Conservation (phyloP, 2,888 invertebrate species). For the Trypoxylon attenuatum region DNA sequence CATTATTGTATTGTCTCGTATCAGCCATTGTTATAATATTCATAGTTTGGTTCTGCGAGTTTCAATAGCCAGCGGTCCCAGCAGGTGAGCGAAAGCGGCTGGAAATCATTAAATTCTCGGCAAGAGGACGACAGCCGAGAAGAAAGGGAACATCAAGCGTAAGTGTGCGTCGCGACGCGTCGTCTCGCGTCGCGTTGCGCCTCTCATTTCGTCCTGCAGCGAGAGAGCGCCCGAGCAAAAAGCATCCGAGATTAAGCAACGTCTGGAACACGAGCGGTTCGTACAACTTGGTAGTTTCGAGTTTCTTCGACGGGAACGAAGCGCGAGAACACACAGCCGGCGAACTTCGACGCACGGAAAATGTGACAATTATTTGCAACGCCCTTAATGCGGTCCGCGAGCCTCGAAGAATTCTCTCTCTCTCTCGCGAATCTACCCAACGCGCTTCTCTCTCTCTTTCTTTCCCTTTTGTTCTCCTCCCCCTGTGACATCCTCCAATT, state of each 20-base stretch:
- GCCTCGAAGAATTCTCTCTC: no score
- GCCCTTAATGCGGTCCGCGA: not conserved
- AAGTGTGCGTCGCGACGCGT: conserved; percentile 25
- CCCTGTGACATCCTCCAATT: no score
- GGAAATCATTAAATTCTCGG: conserved; percentile 23
- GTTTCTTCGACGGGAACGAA: conserved; percentile 1
- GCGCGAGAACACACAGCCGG: not conserved
- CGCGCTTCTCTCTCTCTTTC: no score
- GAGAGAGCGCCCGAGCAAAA: conserved; percentile 13
- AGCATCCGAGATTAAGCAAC: conserved; percentile 35
- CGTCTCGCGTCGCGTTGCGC: conserved; percentile 25
- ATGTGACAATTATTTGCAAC: conserved; percentile 1
- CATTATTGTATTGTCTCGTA: no score
- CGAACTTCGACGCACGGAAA: not conserved
- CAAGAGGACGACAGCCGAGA: conserved; percentile 18
- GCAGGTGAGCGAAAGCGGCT: not conserved
- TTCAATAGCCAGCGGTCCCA: not conserved
- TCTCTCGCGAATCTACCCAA: no score
- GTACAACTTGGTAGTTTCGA: conserved; percentile 2
- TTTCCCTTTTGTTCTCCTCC: no score
- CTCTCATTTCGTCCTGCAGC: not conserved
- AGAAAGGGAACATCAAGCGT: conserved; percentile 8
- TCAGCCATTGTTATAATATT: no score
- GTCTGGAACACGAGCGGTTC: conserved; percentile 10
- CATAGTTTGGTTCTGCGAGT: no score